These are phyloP conservation scores for Teinopalpus imperialis DNA, from an alignment of 2,888 invertebrate genomes.

Conservation along the genomic window DNA sequence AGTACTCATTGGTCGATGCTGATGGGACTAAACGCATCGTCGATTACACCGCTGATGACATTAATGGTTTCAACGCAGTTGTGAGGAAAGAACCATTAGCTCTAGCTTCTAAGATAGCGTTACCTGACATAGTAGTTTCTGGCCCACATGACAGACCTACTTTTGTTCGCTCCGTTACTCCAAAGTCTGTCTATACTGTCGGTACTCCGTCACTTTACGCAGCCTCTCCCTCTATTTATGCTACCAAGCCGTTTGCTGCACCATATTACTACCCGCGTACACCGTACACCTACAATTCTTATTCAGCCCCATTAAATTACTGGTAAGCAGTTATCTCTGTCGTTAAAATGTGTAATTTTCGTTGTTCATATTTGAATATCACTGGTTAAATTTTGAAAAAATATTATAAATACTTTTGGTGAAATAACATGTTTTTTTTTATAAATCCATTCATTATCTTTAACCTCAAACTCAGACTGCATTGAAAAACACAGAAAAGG, in stretches of 20 bases:
- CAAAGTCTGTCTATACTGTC: conserved; percentile 29
- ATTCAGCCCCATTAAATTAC: conserved; percentile 8
- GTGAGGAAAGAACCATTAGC: conserved; percentile 50
- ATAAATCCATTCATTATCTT: no score
- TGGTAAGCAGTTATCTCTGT: no score
- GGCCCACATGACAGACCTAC: conserved; percentile 20
- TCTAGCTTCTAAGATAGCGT: conserved; percentile 27
- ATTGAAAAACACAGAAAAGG: no score
- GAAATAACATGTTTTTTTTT: no score
- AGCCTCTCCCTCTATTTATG: conserved; percentile 4
- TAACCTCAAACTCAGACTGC: no score
- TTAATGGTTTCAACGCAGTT: conserved; percentile 66
- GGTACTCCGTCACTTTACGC: neutral
- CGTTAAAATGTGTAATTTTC: no score
- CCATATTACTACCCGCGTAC: conserved; percentile 14
- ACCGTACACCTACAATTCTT: conserved; percentile 1
- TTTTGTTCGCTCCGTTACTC: conserved; percentile 37
- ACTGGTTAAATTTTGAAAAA: no score
- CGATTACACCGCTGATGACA: conserved; percentile 61
- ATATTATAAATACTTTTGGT: no score
- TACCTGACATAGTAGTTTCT: conserved; percentile 21
- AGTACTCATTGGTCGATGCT: conserved; percentile 60
- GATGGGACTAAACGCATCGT: conserved; percentile 65
- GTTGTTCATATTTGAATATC: no score
- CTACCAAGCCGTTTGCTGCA: neutral